Base-by-base conservation (phyloP, 2,113 vertebrate genomes). In the Perca flavescens region DNA sequence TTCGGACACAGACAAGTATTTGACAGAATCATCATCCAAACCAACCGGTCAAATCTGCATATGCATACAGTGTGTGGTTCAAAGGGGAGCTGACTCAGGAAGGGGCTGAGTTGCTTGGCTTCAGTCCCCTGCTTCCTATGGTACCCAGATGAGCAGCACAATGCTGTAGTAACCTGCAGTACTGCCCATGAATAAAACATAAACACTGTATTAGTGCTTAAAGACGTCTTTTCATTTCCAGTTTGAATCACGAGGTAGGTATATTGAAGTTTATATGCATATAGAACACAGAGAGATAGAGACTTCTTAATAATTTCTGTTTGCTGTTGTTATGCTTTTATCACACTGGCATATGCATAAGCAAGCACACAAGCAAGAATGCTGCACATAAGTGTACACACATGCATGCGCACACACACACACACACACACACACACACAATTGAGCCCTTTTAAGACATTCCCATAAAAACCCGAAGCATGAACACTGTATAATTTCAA, bases 101-200 rank as follows among this genome's bases (percentile, higher is more conserved):
- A 57, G 68, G 76, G 77, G 21, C 71, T 54, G 47, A 13, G 74
- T n/a, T 61, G 77, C 78, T 83, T 78, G 79, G 69, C 80, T 67
- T 87, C 61, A 61, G 77, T 81, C 77, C 66, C 71, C 28, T 28
- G 79, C 78, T 75, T 88, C 75, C 80, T 62, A 54, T 74, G 69
- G 76, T 65, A 49, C 74, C 74, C 28, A 81, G 81, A 79, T 76
- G 85, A 88, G 74, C 67, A 76, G 70, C 89, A 80, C 84, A 80
- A 66, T 63, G 57, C 83, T 85, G 80, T 50, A 57, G 49, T 72
- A 79, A 86, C 86, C 87, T 83, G 86, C 77, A 70, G 81, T 67
- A 81, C 70, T 31, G 22, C 6, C 25, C 69, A 91, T 93, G 90
- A 92, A 94, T 93, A 92, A 94, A 93, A 90, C 86, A 94, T 88